Evolutionary conservation across 2,113 vertebrate genomes (phyloP).

Genomic region (Anser cygnoides): DNA sequence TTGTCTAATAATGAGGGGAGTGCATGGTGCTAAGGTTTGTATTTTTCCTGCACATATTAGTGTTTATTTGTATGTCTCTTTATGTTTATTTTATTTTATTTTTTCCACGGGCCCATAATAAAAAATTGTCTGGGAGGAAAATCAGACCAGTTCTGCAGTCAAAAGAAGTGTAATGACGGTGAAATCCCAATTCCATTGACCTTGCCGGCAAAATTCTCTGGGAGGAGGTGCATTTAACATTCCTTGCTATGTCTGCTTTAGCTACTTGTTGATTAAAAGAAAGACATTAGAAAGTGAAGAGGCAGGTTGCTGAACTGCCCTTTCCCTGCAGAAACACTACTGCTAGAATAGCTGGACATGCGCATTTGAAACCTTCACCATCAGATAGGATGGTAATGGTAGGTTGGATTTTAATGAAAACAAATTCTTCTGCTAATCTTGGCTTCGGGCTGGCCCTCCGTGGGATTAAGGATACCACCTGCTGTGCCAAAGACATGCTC

Average conservation of each 20-base stretch:
- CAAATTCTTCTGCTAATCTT: slow-evolving; percentile 66
- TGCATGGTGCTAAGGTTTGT: slow-evolving; percentile 62
- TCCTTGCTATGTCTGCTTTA: neutral
- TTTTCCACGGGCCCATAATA: neutral
- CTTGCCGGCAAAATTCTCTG: slow-evolving; percentile 9
- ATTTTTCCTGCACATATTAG: slow-evolving; percentile 45
- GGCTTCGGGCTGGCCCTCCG: slow-evolving; percentile 2
- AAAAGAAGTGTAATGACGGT: slow-evolving; percentile 28
- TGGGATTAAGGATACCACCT: slow-evolving; percentile 58
- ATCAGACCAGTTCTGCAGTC: neutral
- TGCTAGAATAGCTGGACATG: slow-evolving; percentile 6
- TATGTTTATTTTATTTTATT: neutral
- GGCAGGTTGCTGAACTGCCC: slow-evolving; percentile 3
- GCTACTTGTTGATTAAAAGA: neutral
- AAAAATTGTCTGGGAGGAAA: slow-evolving; percentile 10
- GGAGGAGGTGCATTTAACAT: slow-evolving; percentile 29
- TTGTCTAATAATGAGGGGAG: slow-evolving; percentile 36
- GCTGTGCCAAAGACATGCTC: slow-evolving; percentile 56
- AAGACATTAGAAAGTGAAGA: slow-evolving; percentile 10
- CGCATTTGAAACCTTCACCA: neutral
- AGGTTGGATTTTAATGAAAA: slow-evolving; percentile 63
- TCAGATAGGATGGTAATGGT: slow-evolving; percentile 10
- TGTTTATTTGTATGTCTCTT: slow-evolving; percentile 65
- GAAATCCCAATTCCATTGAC: neutral
- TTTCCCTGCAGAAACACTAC: slow-evolving; percentile 18